Percentiles rank a stretch among this genome's conserved stretches.
phyloP scores from a whole-genome alignment of 1,140 invertebrate genomes.

The Cataglyphis hispanica region DNA sequence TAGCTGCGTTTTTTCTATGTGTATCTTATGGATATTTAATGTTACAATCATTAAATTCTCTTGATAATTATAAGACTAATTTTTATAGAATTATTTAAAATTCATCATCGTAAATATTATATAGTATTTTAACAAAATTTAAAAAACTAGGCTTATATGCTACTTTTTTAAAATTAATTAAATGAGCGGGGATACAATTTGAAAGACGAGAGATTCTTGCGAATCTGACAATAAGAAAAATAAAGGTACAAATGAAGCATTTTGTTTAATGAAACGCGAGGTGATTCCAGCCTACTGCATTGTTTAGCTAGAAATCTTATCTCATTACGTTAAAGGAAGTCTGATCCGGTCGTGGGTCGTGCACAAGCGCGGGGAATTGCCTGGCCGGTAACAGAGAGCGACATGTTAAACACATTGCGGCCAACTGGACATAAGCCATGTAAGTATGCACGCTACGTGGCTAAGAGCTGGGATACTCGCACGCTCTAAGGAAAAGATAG shows the following conservation, averaged over 20 bases:
- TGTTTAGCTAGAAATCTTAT: constrained; percentile 39
- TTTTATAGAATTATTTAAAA: not conserved
- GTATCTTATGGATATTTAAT: not conserved
- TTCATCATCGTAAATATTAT: not conserved
- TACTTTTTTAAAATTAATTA: not conserved
- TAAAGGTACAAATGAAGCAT: constrained; percentile 17
- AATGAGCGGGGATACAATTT: not conserved
- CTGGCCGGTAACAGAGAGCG: constrained; percentile 57
- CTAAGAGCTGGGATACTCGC: constrained; percentile 76
- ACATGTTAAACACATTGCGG: constrained; percentile 72
- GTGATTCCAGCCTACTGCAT: constrained; percentile 2
- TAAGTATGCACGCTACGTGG: constrained; percentile 75
- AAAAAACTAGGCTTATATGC: not conserved
- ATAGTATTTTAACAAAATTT: not conserved
- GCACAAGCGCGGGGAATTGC: constrained; percentile 64
- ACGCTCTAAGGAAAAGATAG: constrained; percentile 73
- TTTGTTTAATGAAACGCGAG: constrained; percentile 21
- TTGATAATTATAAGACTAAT: not conserved
- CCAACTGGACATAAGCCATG: constrained; percentile 73
- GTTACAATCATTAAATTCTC: no score
- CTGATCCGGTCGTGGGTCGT: constrained; percentile 51
- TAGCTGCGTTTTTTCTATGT: not conserved
- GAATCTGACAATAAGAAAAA: not conserved
- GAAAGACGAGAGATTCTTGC: not conserved
- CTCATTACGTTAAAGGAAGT: constrained; percentile 55